These are phyloP conservation scores for Pantherophis guttatus DNA, from an alignment of 2,113 vertebrate genomes.

Conservation along the genomic window DNA sequence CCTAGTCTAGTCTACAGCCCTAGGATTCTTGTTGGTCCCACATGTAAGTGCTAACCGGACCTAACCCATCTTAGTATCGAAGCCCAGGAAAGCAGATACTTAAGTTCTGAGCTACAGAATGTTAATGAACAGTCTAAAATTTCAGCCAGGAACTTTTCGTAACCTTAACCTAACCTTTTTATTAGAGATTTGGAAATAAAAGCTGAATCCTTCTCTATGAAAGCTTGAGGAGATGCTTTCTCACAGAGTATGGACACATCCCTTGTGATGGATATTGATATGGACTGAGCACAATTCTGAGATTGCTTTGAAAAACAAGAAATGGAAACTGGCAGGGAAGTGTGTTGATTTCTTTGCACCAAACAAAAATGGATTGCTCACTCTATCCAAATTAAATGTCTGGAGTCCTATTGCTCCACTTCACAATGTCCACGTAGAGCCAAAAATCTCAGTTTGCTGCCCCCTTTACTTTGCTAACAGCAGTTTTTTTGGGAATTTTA, in stretches of 20 bases:
- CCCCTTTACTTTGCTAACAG: background rate
- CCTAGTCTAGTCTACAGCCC: no score
- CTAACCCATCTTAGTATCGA: no score
- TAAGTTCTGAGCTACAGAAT: no score
- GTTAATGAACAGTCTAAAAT: no score
- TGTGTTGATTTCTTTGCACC: background rate
- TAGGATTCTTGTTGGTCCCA: no score
- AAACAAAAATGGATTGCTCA: background rate
- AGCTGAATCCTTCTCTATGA: no score
- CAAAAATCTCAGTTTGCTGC: background rate
- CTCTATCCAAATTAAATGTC: background rate
- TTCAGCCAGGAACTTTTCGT: no score
- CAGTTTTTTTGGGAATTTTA: background rate
- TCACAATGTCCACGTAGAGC: background rate
- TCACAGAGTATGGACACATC: background rate
- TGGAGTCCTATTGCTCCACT: background rate
- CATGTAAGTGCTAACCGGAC: no score
- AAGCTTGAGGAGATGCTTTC: background rate
- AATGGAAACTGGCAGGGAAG: background rate
- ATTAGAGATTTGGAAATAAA: no score
- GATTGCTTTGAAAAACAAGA: background rate
- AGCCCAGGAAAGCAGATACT: no score
- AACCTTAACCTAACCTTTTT: no score
- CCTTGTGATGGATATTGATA: background rate
- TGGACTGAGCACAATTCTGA: background rate